A percentile compares a stretch with the other conserved stretches of the same genome.
phyloP scores from a whole-genome alignment of 35 echinoderm and acorn worm species.

The Stichopus chloronotus region DNA sequence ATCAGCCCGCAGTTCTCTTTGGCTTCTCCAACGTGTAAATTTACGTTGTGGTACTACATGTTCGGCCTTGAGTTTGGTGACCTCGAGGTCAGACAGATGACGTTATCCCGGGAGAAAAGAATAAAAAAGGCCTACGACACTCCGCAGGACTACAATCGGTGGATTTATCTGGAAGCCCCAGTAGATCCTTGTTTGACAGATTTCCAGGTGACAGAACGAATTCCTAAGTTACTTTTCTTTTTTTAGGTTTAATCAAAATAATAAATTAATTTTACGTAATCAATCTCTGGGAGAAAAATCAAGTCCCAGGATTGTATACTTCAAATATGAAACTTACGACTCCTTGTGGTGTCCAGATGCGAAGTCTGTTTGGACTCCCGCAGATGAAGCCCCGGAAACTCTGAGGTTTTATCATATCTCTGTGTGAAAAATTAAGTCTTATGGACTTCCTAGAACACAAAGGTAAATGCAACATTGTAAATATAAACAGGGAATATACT shows the following conservation, averaged over 20 bases:
- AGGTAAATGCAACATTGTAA: too few species aligned
- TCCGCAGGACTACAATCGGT: slow-evolving; percentile 58
- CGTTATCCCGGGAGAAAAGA: slow-evolving; percentile 16
- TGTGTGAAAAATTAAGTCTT: too few species aligned
- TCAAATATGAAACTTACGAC: too few species aligned
- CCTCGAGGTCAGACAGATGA: slow-evolving; percentile 63
- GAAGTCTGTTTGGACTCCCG: too few species aligned
- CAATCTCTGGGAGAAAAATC: too few species aligned
- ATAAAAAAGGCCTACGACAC: slow-evolving; percentile 62
- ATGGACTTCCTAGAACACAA: too few species aligned
- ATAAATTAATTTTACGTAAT: not conserved
- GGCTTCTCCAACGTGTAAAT: slow-evolving; percentile 46
- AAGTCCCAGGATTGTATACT: too few species aligned
- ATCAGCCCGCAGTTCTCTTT: slow-evolving; percentile 68
- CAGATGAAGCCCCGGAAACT: too few species aligned
- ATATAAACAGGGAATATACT: too few species aligned
- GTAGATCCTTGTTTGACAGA: slow-evolving; percentile 65
- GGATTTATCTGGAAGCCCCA: slow-evolving; percentile 52
- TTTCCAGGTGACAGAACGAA: slow-evolving; percentile 59
- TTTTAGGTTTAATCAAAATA: not conserved
- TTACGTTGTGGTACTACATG: slow-evolving; percentile 88
- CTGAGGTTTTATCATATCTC: too few species aligned
- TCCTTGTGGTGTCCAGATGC: too few species aligned
- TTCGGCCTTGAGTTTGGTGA: slow-evolving; percentile 76
- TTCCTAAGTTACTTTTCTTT: not conserved